Percentiles rank a stretch among this genome's conserved stretches.
phyloP scores from a whole-genome alignment of 2,113 vertebrate species.

The Pseudolaguvia tuberculata region DNA sequence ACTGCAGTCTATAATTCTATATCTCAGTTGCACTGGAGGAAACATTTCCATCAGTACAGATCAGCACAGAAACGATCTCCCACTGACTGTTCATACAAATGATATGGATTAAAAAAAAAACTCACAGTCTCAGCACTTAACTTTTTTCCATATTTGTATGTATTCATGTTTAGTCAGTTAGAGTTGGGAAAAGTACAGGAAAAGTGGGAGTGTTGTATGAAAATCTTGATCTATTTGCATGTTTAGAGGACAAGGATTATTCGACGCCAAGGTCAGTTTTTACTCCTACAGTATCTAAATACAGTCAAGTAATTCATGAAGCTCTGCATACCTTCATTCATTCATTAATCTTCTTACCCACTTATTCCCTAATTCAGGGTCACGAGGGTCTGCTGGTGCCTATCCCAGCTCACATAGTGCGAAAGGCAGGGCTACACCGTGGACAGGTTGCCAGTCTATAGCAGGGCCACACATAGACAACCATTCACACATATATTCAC shows the following conservation, averaged over 20 bases:
- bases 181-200: background rate
- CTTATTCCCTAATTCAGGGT: too few relatives aligned
- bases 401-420: too few relatives aligned
- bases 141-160: background rate
- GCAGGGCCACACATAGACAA: too few relatives aligned
- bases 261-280: background rate
- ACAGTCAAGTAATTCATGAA: background rate
- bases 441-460: too few relatives aligned
- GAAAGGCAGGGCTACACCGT: too few relatives aligned
- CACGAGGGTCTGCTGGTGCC: too few relatives aligned
- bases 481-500: too few relatives aligned
- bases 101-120: background rate
- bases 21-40: background rate
- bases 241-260: background rate
- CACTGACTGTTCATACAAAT: background rate
- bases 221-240: background rate
- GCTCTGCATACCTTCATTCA: too few relatives aligned
- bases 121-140: background rate
- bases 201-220: background rate
- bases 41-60: background rate
- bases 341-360: too few relatives aligned
- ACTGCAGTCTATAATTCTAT: slow-evolving; percentile 1
- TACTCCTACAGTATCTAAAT: background rate
- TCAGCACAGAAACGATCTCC: background rate
- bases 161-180: background rate